Evolutionary conservation across 2,888 invertebrate species (phyloP).

Genomic region (Chaetoderma sp.): DNA sequence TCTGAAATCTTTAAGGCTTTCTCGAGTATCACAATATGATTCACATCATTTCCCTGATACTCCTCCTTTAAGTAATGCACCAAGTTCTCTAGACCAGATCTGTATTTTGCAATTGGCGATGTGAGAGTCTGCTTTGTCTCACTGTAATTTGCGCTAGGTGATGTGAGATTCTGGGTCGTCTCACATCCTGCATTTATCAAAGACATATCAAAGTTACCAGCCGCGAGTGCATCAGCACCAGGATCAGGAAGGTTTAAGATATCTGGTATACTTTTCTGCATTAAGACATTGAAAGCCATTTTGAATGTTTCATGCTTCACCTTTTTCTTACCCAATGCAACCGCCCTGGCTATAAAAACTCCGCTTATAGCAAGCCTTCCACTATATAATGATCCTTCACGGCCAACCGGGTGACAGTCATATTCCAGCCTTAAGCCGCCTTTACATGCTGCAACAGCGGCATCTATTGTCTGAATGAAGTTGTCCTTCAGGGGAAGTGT

Average conservation of each 20-base stretch:
- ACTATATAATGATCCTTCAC: conserved; percentile 45
- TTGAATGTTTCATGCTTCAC: conserved; percentile 50
- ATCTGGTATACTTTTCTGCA: conserved; percentile 42
- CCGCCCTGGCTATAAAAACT: conserved; percentile 46
- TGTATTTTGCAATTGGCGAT: no score
- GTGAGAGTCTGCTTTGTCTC: no score
- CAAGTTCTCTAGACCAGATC: no score
- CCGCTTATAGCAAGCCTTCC: conserved; percentile 41
- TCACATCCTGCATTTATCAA: no score
- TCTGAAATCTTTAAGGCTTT: no score
- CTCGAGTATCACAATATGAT: no score
- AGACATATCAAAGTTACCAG: no score
- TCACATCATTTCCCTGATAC: no score
- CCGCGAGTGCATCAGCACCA: conserved; percentile 46
- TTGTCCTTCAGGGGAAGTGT: conserved; percentile 39
- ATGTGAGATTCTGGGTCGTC: no score
- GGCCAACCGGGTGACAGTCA: no score
- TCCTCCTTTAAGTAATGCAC: no score
- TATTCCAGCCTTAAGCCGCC: conserved; percentile 43
- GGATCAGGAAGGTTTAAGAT: conserved; percentile 46
- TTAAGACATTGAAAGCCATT: conserved; percentile 45
- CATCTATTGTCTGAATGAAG: conserved; percentile 48
- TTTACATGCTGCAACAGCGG: conserved; percentile 48
- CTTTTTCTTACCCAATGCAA: conserved; percentile 50
- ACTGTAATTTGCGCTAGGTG: no score